Evolutionary conservation across 2,797 vertebrate genomes (phyloP), one percentile per base, ranked within the genome.

Genomic region (Hephaestus fuliginosus): DNA sequence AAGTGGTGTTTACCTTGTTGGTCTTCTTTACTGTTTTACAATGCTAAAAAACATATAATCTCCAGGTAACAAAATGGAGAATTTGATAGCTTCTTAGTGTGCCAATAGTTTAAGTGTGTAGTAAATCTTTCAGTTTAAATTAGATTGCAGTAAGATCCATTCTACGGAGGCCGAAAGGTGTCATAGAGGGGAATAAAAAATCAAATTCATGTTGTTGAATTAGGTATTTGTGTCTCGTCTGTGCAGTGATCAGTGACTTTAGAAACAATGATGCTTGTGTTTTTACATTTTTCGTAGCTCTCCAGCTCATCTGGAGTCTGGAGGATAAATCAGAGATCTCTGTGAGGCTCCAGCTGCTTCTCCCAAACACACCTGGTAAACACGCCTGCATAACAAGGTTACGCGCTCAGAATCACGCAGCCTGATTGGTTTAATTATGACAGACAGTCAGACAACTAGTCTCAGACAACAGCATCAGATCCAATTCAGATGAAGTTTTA

Each of bases 231-330:
- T 10, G 49, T 51, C 48, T 20, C 48, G 1, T 20, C 8, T 22
- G 51, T 5, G 0, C 72, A 57, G 60, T 76, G 52, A 65, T 9
- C 25, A 70, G 55, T 39, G 75, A 72, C 57, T 60, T 60, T 56
- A 73, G 64, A 62, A 70, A 33, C 30, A 33, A 5, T 33, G 30
- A 33, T 33, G 30, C 68, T 80, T 62, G 22, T 58, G 18, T 39
- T 85, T 66, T 77, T 46, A 22, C 9, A 52, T 80, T 78, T 43
- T 33, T 9, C n/a, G 1, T 4, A 12, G 51, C n/a, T 22, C 11
- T 52, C n/a, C 13, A 25, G 49, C 41, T 70, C 51, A 20, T 60
- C 28, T 61, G 55, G n/a, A n/a, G n/a, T 74, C 78, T 22, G 18
- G 70, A 69, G 58, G 61, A 36, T 74, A 71, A 49, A 39, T 39